Evolutionary conservation across 2,113 vertebrate genomes (phyloP).

Genomic region (Oenanthe oenanthe): DNA sequence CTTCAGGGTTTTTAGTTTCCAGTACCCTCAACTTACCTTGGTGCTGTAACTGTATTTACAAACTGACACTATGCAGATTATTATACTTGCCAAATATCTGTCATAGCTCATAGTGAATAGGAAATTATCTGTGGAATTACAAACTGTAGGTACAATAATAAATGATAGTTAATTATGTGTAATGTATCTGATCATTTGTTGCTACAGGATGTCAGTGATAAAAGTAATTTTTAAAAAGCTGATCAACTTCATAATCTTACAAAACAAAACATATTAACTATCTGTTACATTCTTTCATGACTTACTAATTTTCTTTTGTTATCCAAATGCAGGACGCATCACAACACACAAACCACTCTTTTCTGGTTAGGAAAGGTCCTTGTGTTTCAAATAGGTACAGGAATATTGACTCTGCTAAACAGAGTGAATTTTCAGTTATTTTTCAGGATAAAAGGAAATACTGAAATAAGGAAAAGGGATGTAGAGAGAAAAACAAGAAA

Average conservation of each 20-base stretch:
- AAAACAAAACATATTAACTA: constrained; percentile 34
- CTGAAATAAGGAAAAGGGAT: neutral
- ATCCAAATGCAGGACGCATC: neutral
- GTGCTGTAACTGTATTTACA: neutral
- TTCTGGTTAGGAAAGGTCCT: neutral
- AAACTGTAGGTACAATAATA: constrained; percentile 6
- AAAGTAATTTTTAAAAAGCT: constrained; percentile 19
- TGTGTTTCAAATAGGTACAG: neutral
- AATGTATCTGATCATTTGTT: constrained; percentile 37
- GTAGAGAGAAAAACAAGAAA: neutral
- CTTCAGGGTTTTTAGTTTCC: neutral
- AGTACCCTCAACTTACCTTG: neutral
- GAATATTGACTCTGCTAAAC: neutral
- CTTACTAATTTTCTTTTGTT: constrained; percentile 18
- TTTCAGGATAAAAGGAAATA: neutral
- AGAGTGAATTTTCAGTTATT: neutral
- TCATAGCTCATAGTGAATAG: neutral
- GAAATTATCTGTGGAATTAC: constrained; percentile 28
- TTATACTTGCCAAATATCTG: neutral
- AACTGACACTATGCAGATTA: neutral
- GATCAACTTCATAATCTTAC: neutral
- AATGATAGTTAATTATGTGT: constrained; percentile 25
- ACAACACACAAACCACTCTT: neutral
- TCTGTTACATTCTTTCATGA: constrained; percentile 6
- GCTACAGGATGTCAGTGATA: constrained; percentile 15